phyloP scores from a whole-genome alignment of 2,797 vertebrate genomes.

The Coluber constrictor region DNA sequence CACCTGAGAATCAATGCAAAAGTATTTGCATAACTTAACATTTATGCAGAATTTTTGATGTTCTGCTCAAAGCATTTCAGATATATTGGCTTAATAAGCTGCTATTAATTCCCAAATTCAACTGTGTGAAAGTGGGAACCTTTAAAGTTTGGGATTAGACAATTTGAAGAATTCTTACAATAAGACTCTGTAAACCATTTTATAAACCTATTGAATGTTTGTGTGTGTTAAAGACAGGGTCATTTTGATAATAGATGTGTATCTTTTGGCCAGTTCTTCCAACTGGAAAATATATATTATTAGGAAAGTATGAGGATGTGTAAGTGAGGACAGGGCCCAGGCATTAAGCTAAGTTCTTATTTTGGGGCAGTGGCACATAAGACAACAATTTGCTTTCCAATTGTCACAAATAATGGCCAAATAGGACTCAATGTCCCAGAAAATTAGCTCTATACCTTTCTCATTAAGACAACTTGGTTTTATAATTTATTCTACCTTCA shows the following conservation, averaged over 20 bases:
- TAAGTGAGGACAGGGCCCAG: not conserved
- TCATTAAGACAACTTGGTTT: not conserved
- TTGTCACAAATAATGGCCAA: not conserved
- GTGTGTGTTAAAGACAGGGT: not conserved
- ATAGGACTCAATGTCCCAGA: not conserved
- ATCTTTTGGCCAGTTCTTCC: not conserved
- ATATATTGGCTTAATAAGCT: not conserved
- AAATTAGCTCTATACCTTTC: not conserved
- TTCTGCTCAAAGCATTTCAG: not conserved
- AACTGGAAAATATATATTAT: not conserved
- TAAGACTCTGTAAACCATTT: not conserved
- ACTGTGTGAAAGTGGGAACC: not conserved
- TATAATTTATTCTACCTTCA: not conserved
- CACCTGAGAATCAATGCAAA: not conserved
- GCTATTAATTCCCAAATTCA: not conserved
- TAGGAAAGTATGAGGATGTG: not conserved
- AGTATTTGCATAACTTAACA: conserved; percentile 7
- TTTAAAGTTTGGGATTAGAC: not conserved
- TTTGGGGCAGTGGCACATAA: not conserved
- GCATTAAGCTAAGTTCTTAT: not conserved
- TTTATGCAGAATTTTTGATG: not conserved
- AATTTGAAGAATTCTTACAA: not conserved
- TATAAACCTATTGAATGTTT: not conserved
- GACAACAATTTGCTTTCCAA: not conserved
- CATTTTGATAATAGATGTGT: not conserved